A percentile compares a stretch with the other conserved stretches of the same genome.
phyloP scores from a whole-genome alignment of 2,797 vertebrate species.

The Malurus leucopterus region DNA sequence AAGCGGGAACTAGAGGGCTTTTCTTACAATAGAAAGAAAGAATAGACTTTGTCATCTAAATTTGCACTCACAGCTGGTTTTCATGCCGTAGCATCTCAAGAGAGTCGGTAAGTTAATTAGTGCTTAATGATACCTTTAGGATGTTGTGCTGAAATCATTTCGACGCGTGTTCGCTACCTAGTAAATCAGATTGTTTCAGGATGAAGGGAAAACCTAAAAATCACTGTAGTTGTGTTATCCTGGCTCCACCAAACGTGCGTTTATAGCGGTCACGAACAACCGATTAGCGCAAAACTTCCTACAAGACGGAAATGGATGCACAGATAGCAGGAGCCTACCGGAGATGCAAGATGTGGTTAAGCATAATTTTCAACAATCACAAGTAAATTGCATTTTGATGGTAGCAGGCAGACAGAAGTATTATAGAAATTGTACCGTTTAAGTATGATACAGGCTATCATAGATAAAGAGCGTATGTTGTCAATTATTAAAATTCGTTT shows the following conservation, averaged over 20 bases:
- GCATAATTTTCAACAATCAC: not conserved
- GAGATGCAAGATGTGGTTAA: not conserved
- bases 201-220: not conserved
- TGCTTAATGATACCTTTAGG: not conserved
- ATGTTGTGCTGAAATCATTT: not conserved
- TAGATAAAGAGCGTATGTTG: not conserved
- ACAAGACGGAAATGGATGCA: not conserved
- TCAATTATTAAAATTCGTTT: not conserved
- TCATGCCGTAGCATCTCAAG: not conserved
- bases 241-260: not conserved
- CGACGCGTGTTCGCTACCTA: rapidly evolving
- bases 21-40: not conserved
- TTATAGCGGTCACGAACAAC: not conserved
- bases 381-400: not conserved
- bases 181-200: not conserved
- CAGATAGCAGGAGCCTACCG: not conserved
- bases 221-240: not conserved
- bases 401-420: not conserved
- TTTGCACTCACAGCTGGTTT: not conserved
- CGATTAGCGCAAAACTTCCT: conserved; percentile 20
- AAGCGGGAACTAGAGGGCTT: not conserved
- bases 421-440: not conserved
- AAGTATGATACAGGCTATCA: not conserved
- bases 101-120: not conserved
- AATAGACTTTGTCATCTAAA: not conserved